Evolutionary conservation across 2,888 invertebrate species (phyloP).

Genomic region (Asteroscopus sphinx): DNA sequence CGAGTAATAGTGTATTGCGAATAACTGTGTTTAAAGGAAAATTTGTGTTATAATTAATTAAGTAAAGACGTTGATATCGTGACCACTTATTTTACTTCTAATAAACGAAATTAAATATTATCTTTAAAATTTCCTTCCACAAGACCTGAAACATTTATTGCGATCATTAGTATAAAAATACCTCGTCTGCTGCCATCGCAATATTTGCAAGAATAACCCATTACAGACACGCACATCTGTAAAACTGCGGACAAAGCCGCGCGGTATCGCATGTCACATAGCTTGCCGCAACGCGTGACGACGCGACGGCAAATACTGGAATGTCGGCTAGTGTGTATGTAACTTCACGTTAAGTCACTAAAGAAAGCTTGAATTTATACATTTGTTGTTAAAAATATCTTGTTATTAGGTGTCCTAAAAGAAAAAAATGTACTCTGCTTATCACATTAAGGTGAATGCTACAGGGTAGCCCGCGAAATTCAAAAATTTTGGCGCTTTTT

Average conservation of each 20-base stretch:
- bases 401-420: no score
- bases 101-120: conserved; percentile 3
- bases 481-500: no score
- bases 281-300: neutral
- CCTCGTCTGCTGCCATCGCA: conserved; percentile 5
- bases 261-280: conserved; percentile 1
- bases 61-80: no score
- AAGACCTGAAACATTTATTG: conserved; percentile 20
- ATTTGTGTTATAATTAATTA: no score
- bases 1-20: no score
- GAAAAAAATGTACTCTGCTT: no score
- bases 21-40: no score
- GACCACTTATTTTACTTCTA: neutral
- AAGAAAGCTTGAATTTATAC: no score
- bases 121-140: conserved; percentile 13
- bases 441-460: no score
- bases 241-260: conserved; percentile 2
- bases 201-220: conserved; percentile 51
- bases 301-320: neutral
- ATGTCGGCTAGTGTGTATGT: neutral
- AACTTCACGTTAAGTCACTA: conserved; percentile 10
- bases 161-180: conserved; percentile 25
- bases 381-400: no score
- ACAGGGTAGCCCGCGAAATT: no score
- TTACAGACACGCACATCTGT: conserved; percentile 39